Percentiles rank a stretch among this genome's conserved stretches.
These are phyloP conservation scores for Crocidura indochinensis DNA, from an alignment of 2,797 vertebrate genomes.

Conservation along the genomic window DNA sequence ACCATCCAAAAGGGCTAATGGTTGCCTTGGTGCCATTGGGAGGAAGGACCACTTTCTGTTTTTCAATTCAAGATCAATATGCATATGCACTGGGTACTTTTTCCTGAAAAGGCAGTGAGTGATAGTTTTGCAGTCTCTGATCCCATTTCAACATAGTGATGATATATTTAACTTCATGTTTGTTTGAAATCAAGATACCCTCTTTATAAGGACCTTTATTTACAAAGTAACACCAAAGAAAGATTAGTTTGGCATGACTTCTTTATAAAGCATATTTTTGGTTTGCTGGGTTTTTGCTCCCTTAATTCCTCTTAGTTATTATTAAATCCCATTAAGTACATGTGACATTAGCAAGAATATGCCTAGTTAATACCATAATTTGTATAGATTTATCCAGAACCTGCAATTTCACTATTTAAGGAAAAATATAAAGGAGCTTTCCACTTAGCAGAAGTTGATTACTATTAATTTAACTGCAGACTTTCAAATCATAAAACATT, in stretches of 20 bases:
- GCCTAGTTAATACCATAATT: not conserved
- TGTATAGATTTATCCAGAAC: conserved; percentile 33
- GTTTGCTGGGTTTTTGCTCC: conserved; percentile 38
- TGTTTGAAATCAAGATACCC: conserved; percentile 49
- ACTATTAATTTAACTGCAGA: conserved; percentile 41
- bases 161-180: not conserved
- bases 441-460: conserved; percentile 66
- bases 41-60: too few relatives aligned
- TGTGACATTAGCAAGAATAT: conserved; percentile 6
- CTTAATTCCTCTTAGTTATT: conserved; percentile 41
- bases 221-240: not conserved
- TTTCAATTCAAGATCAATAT: too few relatives aligned
- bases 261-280: conserved; percentile 58
- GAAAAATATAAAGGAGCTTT: conserved; percentile 43
- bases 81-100: too few relatives aligned
- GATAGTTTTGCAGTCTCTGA: too few relatives aligned
- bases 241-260: conserved; percentile 43
- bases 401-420: conserved; percentile 58
- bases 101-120: too few relatives aligned
- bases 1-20: too few relatives aligned
- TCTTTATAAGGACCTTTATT: conserved; percentile 34
- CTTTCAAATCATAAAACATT: conserved; percentile 52
- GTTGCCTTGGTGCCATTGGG: too few relatives aligned
- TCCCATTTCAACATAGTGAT: not conserved
- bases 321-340: conserved; percentile 41